Base-by-base conservation (phyloP, 2,113 vertebrate genomes). In the Gadus chalcogrammus region DNA sequence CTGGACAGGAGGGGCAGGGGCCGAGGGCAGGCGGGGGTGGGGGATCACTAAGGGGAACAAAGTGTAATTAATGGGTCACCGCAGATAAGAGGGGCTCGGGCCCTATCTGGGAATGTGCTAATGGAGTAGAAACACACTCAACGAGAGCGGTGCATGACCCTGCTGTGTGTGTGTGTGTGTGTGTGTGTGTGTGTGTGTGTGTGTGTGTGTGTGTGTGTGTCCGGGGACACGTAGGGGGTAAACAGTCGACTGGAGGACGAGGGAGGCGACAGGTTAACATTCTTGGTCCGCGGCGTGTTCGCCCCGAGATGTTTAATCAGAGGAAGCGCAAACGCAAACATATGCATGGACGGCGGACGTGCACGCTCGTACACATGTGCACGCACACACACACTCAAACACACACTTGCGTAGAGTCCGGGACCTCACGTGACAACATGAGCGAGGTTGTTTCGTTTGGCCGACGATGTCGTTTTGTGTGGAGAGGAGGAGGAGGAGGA, bases 21-120 rank as follows among this genome's bases (percentile, higher is more conserved):
- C 31, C 55, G 28, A 24, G 61, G 20, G 61, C 15, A 58, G 13
- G 55, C 6, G 22, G 9, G 61, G 2, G 70, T 16, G 53, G 75
- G 82, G 82, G 92, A 92, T 93, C 91, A 93, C 92, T 93, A 91
- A 92, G 87, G 86, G 90, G 91, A 92, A 92, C 92, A 92, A 92
- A 93, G 92, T 93, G 91, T 93, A 93, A 93, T 93, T 93, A 93
- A 93, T 92, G 91, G 90, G 90, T 91, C 82, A 84, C 87, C 78
- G 78, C 76, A 90, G 91, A 93, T 93, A 93, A 92, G 88, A 90
- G 85, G 77, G 82, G n/a, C 89, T 84, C 81, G 82, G 84, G 88
- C 73, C 86, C 92, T 92, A 93, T 93, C 91, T 84, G 91, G 88
- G 91, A 93, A 93, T 93, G 91, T 91, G 90, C 90, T 93, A 92